Percentiles rank a stretch among this genome's conserved stretches.
Evolutionary conservation across 2,113 vertebrate species (phyloP).

Genomic region (Melanostigma gelatinosum): DNA sequence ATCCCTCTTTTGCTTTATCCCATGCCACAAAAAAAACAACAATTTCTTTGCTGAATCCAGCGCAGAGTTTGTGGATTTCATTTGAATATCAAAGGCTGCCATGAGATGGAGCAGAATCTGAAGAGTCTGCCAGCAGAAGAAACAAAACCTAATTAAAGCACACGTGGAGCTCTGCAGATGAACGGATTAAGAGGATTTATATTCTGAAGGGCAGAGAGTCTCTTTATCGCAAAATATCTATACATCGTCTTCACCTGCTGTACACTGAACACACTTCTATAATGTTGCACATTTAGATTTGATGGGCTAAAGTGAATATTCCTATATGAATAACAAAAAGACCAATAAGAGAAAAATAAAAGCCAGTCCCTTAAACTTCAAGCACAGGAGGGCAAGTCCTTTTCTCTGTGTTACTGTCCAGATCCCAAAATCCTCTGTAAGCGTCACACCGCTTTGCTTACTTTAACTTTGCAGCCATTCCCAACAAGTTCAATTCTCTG

Average conservation of each 20-base stretch:
- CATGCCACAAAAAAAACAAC: background rate
- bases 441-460: background rate
- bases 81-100: constrained; percentile 78
- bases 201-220: background rate
- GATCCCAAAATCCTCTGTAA: background rate
- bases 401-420: constrained; percentile 15
- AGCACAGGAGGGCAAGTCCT: background rate
- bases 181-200: background rate
- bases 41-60: constrained; percentile 26
- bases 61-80: constrained; percentile 53
- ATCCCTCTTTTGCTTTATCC: background rate
- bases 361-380: background rate
- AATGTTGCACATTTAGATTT: background rate
- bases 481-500: background rate
- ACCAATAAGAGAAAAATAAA: constrained; percentile 3
- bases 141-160: constrained; percentile 74
- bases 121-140: constrained; percentile 43
- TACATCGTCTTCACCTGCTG: background rate
- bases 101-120: constrained; percentile 40
- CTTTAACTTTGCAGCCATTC: background rate
- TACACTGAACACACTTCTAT: background rate
- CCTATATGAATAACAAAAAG: background rate
- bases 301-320: background rate
- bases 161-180: constrained; percentile 36
- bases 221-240: constrained; percentile 1